Percentiles rank a stretch among this genome's conserved stretches.
phyloP scores from a whole-genome alignment of 1,140 invertebrate genomes.

The Eurosta solidaginis region DNA sequence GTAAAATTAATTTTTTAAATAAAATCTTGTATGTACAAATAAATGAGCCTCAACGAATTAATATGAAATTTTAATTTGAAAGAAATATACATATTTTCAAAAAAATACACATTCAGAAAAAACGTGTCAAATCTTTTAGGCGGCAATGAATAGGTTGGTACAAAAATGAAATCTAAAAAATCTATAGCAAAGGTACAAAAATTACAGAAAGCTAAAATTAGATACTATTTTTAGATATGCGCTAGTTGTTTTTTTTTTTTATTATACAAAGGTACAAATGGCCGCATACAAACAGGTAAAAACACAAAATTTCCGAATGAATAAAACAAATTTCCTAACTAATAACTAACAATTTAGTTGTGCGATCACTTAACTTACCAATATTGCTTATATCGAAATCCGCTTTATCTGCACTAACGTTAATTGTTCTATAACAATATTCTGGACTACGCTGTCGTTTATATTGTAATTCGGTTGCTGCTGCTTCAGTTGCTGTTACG shows the following conservation, averaged over 20 bases:
- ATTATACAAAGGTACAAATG: neutral
- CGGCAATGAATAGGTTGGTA: too few species aligned
- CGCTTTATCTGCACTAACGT: neutral
- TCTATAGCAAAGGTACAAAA: neutral
- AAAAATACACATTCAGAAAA: too few species aligned
- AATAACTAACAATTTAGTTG: neutral
- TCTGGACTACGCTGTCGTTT: slow-evolving; percentile 16
- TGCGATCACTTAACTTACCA: neutral
- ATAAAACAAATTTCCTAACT: neutral
- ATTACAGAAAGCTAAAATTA: slow-evolving; percentile 13
- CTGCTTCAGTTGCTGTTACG: slow-evolving; percentile 24
- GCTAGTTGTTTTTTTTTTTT: neutral
- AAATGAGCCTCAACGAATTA: too few species aligned
- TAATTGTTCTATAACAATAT: neutral
- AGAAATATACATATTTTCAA: too few species aligned
- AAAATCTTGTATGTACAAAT: too few species aligned
- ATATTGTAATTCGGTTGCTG: neutral
- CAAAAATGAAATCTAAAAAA: neutral
- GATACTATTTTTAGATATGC: slow-evolving; percentile 22
- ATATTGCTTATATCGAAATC: neutral
- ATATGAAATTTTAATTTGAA: too few species aligned
- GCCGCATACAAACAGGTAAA: slow-evolving; percentile 1
- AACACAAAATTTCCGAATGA: neutral
- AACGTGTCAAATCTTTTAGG: too few species aligned
- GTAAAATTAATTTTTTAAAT: too few species aligned